These are phyloP conservation scores for Leptocoma aspasia DNA, from an alignment of 2,113 vertebrate genomes.

Conservation along the genomic window DNA sequence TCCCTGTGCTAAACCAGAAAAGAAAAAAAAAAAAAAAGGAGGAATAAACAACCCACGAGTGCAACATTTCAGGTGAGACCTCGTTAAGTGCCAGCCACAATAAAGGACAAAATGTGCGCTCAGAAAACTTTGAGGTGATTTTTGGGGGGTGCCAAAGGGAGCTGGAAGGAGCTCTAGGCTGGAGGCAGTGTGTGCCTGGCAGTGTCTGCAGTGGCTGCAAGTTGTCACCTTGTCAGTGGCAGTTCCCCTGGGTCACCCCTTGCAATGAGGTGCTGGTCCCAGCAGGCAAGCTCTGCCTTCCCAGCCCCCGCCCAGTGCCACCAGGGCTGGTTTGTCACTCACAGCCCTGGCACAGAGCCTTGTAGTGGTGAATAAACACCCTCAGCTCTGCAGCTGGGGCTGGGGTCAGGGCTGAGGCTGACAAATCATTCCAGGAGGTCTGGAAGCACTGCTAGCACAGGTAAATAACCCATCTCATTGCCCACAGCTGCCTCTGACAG, in stretches of 20 bases:
- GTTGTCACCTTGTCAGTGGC: neutral
- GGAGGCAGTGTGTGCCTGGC: neutral
- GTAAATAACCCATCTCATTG: neutral
- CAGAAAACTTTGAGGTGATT: neutral
- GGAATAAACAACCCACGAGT: neutral
- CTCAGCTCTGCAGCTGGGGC: neutral
- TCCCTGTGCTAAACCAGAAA: neutral
- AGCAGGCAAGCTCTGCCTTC: neutral
- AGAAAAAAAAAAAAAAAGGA: accelerated
- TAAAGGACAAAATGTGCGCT: neutral
- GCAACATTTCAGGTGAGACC: neutral
- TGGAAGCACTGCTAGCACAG: neutral
- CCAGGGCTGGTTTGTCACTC: neutral
- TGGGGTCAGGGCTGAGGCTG: neutral
- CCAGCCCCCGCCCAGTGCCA: neutral
- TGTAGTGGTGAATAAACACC: neutral
- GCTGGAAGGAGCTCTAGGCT: neutral
- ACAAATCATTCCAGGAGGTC: neutral
- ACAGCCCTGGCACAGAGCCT: neutral
- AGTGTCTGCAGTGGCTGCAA: neutral
- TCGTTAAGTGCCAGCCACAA: neutral
- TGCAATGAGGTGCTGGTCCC: neutral
- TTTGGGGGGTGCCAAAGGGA: neutral
- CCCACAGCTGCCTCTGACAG: neutral
- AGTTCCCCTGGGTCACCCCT: neutral